Evolutionary conservation across 2,113 vertebrate species (phyloP), one percentile per base, ranked within the genome.

Genomic region (Neogobius melanostomus): DNA sequence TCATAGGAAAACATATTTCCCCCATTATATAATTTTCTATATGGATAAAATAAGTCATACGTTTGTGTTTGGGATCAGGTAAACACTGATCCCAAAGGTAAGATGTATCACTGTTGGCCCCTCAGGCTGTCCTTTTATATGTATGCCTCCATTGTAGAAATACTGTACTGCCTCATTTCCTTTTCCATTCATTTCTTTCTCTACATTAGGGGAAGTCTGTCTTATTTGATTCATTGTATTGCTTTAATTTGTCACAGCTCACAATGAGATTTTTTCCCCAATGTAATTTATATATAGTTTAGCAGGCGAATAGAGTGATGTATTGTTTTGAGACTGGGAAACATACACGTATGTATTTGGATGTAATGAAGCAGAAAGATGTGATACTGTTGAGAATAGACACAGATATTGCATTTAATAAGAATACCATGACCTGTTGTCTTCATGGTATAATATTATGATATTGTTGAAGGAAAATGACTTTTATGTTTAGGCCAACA

Each of bases 371-470:
- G 64, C 62, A 76, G 64, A 72, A 66, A 64, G 28, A 64, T 75
- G 52, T 66, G 42, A 81, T 80, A 75, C 66, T 72, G 52, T 74
- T 66, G 76, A 65, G 70, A 72, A 67, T 67, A 47, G 57, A 66
- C 75, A 77, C 63, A 66, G 67, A 74, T 59, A 64, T 56, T 56
- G 64, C 64, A 65, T 16, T 50, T 28, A 66, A 28, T 54, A 42
- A 46, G 21, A 65, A 57, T 15, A 71, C 54, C 16, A 42, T 59
- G 56, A 59, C 56, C 28, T 14, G 28, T 42, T 59, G 42, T 59
- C 11, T 42, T 42, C 11, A 59, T 42, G 7, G 6, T 59, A 6
- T 7, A 42, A 15, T 21, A 59, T 36, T 42, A 42, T 59, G 21
- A 14, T 59, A 36, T 59, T 59, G 28, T 59, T 42, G 21, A 21